Conservation (phyloP, 2,113 vertebrate genomes). For the Xenopus borealis region DNA sequence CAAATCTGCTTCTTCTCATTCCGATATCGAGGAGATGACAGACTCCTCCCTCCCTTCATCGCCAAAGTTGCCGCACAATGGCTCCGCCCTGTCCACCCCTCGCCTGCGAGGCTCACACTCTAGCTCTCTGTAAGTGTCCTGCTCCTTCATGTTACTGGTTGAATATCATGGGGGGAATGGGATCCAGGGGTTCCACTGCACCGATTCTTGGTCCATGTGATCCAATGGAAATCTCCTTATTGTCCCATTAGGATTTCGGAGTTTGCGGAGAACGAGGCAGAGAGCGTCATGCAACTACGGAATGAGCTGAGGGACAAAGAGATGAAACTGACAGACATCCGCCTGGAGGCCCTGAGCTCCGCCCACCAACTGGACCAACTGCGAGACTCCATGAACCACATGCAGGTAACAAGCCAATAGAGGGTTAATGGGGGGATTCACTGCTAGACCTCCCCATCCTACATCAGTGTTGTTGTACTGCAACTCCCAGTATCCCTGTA, state of each 20-base stretch:
- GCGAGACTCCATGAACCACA: conserved; percentile 94
- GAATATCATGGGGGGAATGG: too few relatives aligned
- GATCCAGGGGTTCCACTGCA: too few relatives aligned
- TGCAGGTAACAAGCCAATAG: conserved; percentile 76
- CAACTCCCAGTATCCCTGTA: too few relatives aligned
- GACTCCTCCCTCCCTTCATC: conserved; percentile 93
- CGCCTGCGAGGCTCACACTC: conserved; percentile 88
- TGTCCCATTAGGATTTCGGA: conserved; percentile 76
- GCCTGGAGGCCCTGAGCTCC: conserved; percentile 94
- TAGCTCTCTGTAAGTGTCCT: conserved; percentile 80
- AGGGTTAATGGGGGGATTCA: too few relatives aligned
- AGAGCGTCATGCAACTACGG: conserved; percentile 91
- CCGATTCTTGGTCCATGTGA: too few relatives aligned
- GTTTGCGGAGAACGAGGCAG: conserved; percentile 87
- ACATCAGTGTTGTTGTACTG: too few relatives aligned
- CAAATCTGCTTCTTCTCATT: conserved; percentile 95
- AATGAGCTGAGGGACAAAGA: conserved; percentile 95
- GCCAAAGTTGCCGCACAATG: conserved; percentile 87
- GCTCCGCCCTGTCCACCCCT: conserved; percentile 66
- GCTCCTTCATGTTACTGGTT: too few relatives aligned
- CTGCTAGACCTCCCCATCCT: too few relatives aligned
- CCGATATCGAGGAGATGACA: conserved; percentile 98
- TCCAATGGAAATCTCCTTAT: too few relatives aligned
- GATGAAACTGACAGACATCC: conserved; percentile 97
- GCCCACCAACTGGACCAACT: conserved; percentile 97